A percentile compares a stretch with the other conserved stretches of the same genome.
phyloP scores from a whole-genome alignment of 2,888 invertebrate genomes.

The Cartodere bifasciata region DNA sequence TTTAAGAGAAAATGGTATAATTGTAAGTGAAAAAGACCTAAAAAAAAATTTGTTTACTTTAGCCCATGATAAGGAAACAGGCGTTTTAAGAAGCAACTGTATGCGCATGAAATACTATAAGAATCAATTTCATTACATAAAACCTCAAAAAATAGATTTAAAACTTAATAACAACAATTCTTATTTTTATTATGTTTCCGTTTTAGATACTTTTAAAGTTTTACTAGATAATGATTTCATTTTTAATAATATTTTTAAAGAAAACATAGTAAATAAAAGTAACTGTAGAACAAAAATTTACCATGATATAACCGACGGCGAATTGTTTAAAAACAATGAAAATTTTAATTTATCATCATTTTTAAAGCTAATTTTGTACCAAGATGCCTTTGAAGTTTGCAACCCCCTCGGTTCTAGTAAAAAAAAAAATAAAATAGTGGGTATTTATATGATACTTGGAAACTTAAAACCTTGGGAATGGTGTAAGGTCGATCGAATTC shows the following conservation, averaged over 20 bases:
- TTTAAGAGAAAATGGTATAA: constrained; percentile 3
- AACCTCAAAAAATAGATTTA: constrained; percentile 7
- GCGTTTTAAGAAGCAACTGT: constrained; percentile 3
- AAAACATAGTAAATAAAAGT: constrained; percentile 4
- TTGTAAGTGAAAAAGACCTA: background rate
- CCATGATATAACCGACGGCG: constrained; percentile 7
- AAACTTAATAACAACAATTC: constrained; percentile 10
- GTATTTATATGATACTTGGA: constrained; percentile 18
- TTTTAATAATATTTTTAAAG: constrained; percentile 3
- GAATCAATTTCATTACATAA: constrained; percentile 4
- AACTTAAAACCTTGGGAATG: constrained; percentile 16
- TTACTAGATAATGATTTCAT: constrained; percentile 8
- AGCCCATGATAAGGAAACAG: background rate
- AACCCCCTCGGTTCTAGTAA: constrained; percentile 20
- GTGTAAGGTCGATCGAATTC: constrained; percentile 16
- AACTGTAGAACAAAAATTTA: no score
- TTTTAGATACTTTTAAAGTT: constrained; percentile 8
- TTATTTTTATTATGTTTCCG: constrained; percentile 10
- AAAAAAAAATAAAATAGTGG: constrained; percentile 19
- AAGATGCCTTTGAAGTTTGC: constrained; percentile 21
- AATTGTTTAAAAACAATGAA: constrained; percentile 8
- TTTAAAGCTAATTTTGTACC: constrained; percentile 18
- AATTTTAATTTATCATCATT: constrained; percentile 9
- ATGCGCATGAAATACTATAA: constrained; percentile 9
- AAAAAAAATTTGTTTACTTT: constrained; percentile 1